These are phyloP conservation scores for Myotis findleyi DNA, from an alignment of 2,797 vertebrate species.

Conservation along the genomic window DNA sequence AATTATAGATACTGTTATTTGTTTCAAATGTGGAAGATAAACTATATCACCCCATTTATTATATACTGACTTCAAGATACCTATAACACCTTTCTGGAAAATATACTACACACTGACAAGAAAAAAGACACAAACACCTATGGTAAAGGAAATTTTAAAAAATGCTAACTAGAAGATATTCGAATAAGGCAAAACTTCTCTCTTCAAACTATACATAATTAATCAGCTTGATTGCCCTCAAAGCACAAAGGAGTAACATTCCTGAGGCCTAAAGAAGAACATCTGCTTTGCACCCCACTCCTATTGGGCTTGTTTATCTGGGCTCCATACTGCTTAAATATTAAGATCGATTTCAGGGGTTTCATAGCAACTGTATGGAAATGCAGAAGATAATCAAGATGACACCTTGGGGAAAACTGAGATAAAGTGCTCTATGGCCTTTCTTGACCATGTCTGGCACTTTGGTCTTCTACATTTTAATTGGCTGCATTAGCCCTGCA, in stretches of 20 bases:
- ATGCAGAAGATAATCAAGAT: neutral
- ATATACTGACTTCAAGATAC: neutral
- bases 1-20: neutral
- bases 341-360: neutral
- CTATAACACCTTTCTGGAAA: neutral
- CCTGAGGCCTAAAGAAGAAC: neutral
- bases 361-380: neutral
- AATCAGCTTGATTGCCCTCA: neutral
- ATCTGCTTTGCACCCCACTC: neutral
- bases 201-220: neutral
- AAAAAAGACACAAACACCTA: neutral
- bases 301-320: neutral
- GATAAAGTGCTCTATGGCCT: neutral
- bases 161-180: neutral
- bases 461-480: neutral
- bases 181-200: neutral
- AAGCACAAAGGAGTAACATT: neutral
- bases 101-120: neutral
- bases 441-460: neutral
- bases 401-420: neutral
- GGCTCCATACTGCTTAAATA: neutral
- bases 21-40: neutral
- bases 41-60: neutral
- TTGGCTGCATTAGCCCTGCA: neutral
- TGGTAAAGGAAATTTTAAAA: neutral